phyloP scores from a whole-genome alignment of 2,113 vertebrate species.

The Synodontis membranacea region DNA sequence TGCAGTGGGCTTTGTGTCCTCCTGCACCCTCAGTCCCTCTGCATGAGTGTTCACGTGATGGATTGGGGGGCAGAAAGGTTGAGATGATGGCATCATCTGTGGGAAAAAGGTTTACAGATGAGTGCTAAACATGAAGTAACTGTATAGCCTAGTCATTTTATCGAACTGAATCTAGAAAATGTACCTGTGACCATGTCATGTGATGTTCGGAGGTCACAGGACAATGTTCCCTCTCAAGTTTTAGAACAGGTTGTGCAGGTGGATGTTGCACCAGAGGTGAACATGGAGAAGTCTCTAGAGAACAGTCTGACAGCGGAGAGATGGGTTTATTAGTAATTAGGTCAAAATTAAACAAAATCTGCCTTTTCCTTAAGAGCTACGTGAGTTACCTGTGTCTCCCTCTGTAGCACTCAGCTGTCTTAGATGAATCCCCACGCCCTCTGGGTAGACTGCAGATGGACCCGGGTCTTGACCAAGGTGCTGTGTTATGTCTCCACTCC shows the following conservation, averaged over 20 bases:
- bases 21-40: slow-evolving; percentile 30
- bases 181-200: slow-evolving; percentile 54
- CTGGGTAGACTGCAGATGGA: slow-evolving; percentile 50
- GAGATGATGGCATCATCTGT: slow-evolving; percentile 41
- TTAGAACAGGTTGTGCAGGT: slow-evolving; percentile 44
- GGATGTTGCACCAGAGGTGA: slow-evolving; percentile 48
- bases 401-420: slow-evolving; percentile 31
- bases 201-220: slow-evolving; percentile 38
- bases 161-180: slow-evolving; percentile 8
- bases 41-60: slow-evolving; percentile 25
- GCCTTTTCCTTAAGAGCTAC: neutral
- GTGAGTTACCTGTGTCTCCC: slow-evolving; percentile 55
- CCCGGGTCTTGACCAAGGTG: slow-evolving; percentile 42
- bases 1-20: slow-evolving; percentile 29
- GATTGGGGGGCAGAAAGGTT: slow-evolving; percentile 31
- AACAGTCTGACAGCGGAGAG: slow-evolving; percentile 49
- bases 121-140: slow-evolving; percentile 20
- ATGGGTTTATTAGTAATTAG: neutral
- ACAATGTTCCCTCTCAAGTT: slow-evolving; percentile 37
- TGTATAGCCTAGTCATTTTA: neutral
- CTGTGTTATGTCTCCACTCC: slow-evolving; percentile 40
- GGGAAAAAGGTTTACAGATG: slow-evolving; percentile 15
- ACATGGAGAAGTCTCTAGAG: slow-evolving; percentile 57
- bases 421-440: slow-evolving; percentile 34
- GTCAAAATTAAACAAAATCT: neutral